These are phyloP conservation scores for Andrena trimmerana DNA, from an alignment of 2,888 invertebrate species.

Conservation along the genomic window DNA sequence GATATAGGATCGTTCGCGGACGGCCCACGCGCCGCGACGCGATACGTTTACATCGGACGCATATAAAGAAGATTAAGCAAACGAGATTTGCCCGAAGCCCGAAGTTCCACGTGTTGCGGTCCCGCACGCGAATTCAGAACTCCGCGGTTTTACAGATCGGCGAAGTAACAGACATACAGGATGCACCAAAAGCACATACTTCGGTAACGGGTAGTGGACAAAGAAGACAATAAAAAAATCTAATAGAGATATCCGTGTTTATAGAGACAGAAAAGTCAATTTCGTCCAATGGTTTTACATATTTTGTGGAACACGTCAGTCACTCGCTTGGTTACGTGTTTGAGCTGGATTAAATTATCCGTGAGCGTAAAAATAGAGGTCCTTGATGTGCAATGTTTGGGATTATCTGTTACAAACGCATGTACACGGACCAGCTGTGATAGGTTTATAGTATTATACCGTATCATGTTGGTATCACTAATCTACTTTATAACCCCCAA, in stretches of 20 bases:
- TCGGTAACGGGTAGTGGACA: too few species aligned
- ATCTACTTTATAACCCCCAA: too few species aligned
- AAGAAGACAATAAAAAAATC: too few species aligned
- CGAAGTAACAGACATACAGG: too few species aligned
- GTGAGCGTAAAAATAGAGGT: neutral
- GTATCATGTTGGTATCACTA: too few species aligned
- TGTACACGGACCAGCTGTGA: neutral
- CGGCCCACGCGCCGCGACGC: slow-evolving; percentile 42
- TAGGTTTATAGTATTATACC: too few species aligned
- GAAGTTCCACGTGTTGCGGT: slow-evolving; percentile 56
- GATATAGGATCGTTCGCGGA: slow-evolving; percentile 20
- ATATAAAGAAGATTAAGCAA: slow-evolving; percentile 75
- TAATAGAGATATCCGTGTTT: too few species aligned
- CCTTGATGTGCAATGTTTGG: neutral
- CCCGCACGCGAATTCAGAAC: slow-evolving; percentile 23
- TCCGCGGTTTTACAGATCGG: slow-evolving; percentile 13
- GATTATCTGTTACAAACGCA: neutral
- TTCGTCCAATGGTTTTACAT: too few species aligned
- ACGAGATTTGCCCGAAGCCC: slow-evolving; percentile 75
- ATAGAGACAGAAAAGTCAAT: too few species aligned
- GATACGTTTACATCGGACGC: slow-evolving; percentile 38
- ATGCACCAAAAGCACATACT: too few species aligned
- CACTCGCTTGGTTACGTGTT: slow-evolving; percentile 17
- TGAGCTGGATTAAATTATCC: slow-evolving; percentile 14
- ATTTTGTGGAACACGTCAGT: too few species aligned